These are phyloP conservation scores for Scartelaos histophorus DNA, from an alignment of 2,113 vertebrate genomes.

Conservation along the genomic window DNA sequence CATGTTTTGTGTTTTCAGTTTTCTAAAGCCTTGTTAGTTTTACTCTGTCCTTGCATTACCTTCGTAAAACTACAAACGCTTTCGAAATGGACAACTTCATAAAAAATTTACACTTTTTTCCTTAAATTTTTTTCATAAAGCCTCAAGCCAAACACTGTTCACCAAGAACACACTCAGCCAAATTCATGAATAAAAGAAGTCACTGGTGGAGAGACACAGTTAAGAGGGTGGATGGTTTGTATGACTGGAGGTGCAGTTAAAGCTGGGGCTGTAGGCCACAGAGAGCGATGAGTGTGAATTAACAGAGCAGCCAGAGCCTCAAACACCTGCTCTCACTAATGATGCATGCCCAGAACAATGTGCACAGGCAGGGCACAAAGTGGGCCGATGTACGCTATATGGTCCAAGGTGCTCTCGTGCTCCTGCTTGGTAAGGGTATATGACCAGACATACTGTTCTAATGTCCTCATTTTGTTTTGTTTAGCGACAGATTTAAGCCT, in stretches of 20 bases:
- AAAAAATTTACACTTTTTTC: constrained; percentile 44
- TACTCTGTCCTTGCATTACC: constrained; percentile 21
- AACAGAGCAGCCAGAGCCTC: constrained; percentile 32
- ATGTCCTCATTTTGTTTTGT: background rate
- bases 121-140: constrained; percentile 32
- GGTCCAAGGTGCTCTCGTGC: background rate
- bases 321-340: constrained; percentile 55
- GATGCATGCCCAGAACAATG: constrained; percentile 39
- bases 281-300: constrained; percentile 35
- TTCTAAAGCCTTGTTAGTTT: background rate
- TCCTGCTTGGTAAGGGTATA: background rate
- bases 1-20: background rate
- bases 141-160: constrained; percentile 38
- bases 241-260: background rate
- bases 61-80: constrained; percentile 4
- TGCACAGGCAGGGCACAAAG: constrained; percentile 28
- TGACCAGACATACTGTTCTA: background rate
- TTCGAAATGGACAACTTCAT: constrained; percentile 33
- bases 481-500: background rate
- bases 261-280: constrained; percentile 5
- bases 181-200: constrained; percentile 42
- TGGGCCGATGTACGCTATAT: constrained; percentile 2
- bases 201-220: background rate
- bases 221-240: constrained; percentile 17
- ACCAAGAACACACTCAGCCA: constrained; percentile 30